phyloP scores from a whole-genome alignment of 2,888 invertebrate species.

The Oscheius myriophilus region DNA sequence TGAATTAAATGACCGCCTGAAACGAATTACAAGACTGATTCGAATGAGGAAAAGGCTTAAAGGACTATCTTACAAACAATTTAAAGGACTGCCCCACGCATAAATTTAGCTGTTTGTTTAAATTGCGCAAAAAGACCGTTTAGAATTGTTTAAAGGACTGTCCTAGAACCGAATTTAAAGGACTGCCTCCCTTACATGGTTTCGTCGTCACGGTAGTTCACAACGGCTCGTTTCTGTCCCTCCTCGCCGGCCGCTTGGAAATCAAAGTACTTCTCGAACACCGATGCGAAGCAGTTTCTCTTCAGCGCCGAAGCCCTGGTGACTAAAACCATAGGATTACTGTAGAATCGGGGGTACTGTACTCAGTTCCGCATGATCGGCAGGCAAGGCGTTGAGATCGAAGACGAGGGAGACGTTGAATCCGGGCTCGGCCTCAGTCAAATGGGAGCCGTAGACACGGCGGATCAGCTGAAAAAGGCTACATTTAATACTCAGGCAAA shows the following conservation, averaged over 20 bases:
- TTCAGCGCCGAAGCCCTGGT: conserved; percentile 88
- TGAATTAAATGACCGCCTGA: too few species aligned
- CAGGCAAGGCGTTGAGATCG: conserved; percentile 91
- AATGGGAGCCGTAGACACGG: conserved; percentile 84
- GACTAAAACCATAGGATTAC: conserved; percentile 75
- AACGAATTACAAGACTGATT: too few species aligned
- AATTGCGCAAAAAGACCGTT: too few species aligned
- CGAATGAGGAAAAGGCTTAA: too few species aligned
- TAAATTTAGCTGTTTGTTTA: too few species aligned
- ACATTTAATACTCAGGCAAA: conserved; percentile 28
- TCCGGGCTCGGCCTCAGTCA: conserved; percentile 86
- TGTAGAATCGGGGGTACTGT: background rate
- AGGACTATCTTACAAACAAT: too few species aligned
- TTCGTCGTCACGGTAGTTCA: conserved; percentile 97
- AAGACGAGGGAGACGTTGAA: conserved; percentile 93
- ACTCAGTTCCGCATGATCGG: conserved; percentile 79
- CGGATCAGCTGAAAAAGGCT: conserved; percentile 78
- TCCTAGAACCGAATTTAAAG: too few species aligned
- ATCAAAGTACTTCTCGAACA: conserved; percentile 99
- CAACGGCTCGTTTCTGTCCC: conserved; percentile 91
- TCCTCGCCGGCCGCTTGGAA: conserved; percentile 87
- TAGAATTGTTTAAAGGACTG: too few species aligned
- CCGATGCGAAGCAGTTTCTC: conserved; percentile 97
- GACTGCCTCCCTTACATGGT: too few species aligned
- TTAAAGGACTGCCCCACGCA: too few species aligned